Evolutionary conservation across 23 tunicate genomes (phyloP), one percentile per base, ranked within the genome.

Genomic region (Corella eumyota): DNA sequence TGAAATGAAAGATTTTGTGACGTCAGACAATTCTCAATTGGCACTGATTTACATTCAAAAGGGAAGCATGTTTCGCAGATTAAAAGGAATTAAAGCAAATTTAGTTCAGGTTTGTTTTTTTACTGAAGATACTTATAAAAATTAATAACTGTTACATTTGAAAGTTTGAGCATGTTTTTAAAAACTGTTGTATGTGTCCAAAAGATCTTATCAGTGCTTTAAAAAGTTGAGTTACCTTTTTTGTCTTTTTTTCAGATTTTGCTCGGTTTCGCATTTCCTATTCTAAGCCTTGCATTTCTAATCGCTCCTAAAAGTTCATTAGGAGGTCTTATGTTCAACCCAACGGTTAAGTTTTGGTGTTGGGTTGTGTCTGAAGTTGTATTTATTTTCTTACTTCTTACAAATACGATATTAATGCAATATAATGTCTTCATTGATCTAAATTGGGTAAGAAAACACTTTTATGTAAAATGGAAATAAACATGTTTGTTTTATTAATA

Each of bases 1-100:
- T 61, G 78, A 73, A 79, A 88, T 88, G 96, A 88, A 88, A 56
- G 90, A 88, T 55, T 88, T 88, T 53, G 96, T 88, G 23, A 79
- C 88, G 0, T 88, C 96, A 11, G 96, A 88, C 44, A 88, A 88
- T 53, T 73, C 96, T 3, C 96, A 88, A 46, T 62, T 88, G 7
- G 96, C 96, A 52, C 60, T 88, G n/a, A 88, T 88, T 45, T 88
- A 88, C 64, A 88, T 88, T 34, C 96, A 88, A 73, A 88, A 88
- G 64, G 96, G 96, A 66, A 73, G 67, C 32, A n/a, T 88, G 61
- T 88, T 88, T 47, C 66, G 96, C 24, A 34, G 73, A 32, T 34
- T 88, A 56, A 78, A 79, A 62, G 96, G 96, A 32, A 17, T 50
- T 35, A 88, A 88, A 68, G 96, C 86, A 11, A 45, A 60, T 20